Evolutionary conservation across 2,113 vertebrate species (phyloP).

Genomic region (Albula goreensis): DNA sequence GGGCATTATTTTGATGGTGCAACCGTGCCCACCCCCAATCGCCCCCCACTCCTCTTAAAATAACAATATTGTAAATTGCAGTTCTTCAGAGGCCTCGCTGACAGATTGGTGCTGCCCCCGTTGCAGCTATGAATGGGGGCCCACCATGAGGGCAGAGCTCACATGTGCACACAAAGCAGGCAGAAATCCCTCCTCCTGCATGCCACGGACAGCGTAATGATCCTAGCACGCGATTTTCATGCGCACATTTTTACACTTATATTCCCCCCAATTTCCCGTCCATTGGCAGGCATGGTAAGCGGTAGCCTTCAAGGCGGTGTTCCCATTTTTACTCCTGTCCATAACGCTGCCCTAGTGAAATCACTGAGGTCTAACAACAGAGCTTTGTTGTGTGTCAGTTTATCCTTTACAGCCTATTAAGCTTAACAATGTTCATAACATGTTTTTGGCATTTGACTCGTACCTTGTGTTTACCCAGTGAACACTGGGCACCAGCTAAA

Average conservation of each 20-base stretch:
- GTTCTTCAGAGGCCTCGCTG: constrained; percentile 3
- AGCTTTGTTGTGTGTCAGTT: constrained; percentile 13
- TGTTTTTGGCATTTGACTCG: constrained; percentile 37
- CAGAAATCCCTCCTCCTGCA: neutral
- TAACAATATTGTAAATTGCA: constrained; percentile 12
- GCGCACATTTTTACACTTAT: neutral
- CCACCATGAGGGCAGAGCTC: constrained; percentile 8
- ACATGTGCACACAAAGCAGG: constrained; percentile 15
- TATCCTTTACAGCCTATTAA: constrained; percentile 43
- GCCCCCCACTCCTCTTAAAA: constrained; percentile 7
- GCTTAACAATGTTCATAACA: constrained; percentile 40
- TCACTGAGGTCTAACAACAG: constrained; percentile 35
- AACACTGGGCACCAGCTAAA: neutral
- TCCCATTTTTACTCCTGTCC: neutral
- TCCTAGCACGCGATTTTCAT: neutral
- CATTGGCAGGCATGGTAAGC: constrained; percentile 11
- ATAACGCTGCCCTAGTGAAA: constrained; percentile 31
- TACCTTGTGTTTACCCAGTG: constrained; percentile 37
- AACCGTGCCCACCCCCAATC: neutral
- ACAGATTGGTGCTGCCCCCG: constrained; percentile 11
- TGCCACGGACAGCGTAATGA: neutral
- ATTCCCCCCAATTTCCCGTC: neutral
- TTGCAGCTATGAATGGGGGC: constrained; percentile 3
- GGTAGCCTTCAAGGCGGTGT: neutral
- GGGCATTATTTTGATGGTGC: neutral